Evolutionary conservation across 2,888 invertebrate genomes (phyloP).

Genomic region (Halocaridina rubra): DNA sequence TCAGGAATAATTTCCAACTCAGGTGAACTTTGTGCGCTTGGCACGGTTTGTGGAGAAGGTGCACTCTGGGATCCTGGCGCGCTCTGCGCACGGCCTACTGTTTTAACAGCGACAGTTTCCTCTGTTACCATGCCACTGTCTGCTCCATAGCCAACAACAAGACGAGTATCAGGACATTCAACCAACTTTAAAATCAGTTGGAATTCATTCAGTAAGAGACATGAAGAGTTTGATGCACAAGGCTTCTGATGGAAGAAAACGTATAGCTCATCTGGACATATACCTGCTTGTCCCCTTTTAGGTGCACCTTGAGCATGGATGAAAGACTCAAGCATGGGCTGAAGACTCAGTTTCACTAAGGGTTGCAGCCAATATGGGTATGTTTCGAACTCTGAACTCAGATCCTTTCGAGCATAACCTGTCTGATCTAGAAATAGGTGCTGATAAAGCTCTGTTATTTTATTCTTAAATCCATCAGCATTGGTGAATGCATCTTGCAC

Average conservation of each 20-base stretch:
- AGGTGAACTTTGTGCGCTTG: too few relatives aligned
- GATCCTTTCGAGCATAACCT: background rate
- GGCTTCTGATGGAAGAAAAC: slow-evolving; percentile 17
- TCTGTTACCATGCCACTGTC: background rate
- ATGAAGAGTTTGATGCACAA: background rate
- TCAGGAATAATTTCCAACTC: too few relatives aligned
- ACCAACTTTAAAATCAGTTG: background rate
- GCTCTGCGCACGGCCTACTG: background rate
- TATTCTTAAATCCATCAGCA: background rate
- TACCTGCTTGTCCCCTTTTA: background rate
- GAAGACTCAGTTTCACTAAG: background rate
- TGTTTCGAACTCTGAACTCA: background rate
- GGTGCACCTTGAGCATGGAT: background rate
- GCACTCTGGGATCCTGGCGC: background rate
- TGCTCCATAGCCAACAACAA: slow-evolving; percentile 9
- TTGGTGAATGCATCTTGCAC: background rate
- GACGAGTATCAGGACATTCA: background rate
- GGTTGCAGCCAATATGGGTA: slow-evolving; percentile 20
- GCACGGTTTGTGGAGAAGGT: too few relatives aligned
- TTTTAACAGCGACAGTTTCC: background rate
- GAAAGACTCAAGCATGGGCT: slow-evolving; percentile 25
- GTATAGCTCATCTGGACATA: slow-evolving; percentile 25
- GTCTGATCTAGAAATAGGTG: background rate
- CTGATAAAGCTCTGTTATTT: background rate
- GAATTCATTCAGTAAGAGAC: slow-evolving; percentile 3